These are phyloP conservation scores for Drosophila formosana DNA, from an alignment of 2,888 invertebrate genomes.

Conservation along the genomic window DNA sequence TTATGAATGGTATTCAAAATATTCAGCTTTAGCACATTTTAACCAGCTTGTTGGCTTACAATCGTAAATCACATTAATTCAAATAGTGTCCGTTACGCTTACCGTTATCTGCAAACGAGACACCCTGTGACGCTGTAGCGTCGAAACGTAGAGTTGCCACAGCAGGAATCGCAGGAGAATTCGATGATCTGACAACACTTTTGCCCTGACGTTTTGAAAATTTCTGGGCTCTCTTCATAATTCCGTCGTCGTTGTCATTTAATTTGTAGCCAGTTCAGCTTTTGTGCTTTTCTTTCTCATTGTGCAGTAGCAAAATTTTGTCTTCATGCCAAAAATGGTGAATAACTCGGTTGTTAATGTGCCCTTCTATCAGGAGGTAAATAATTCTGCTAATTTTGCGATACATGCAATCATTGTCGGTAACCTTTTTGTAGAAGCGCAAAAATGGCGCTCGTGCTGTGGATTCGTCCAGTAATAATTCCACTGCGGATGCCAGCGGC, in stretches of 20 bases:
- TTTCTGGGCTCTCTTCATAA: conserved; percentile 15
- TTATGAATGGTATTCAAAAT: not conserved
- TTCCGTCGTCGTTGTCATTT: conserved; percentile 42
- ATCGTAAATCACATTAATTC: not conserved
- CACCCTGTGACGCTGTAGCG: not conserved
- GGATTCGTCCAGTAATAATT: not conserved
- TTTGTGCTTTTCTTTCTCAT: conserved; percentile 42
- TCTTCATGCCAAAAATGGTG: conserved; percentile 59
- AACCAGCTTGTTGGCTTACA: not conserved
- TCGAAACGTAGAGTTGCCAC: conserved; percentile 23
- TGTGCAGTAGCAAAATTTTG: conserved; percentile 29
- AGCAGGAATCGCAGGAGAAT: not conserved
- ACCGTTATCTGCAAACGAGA: not conserved
- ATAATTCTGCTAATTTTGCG: not conserved
- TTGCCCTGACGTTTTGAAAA: conserved; percentile 50
- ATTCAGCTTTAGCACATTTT: too few relatives aligned
- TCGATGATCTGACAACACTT: conserved; percentile 35
- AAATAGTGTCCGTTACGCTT: not conserved
- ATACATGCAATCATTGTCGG: not conserved
- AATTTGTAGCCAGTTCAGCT: conserved; percentile 36
- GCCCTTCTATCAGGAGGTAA: conserved; percentile 54
- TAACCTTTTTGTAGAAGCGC: conserved; percentile 23
- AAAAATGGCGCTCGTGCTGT: conserved; percentile 20
- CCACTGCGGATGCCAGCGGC: not conserved
- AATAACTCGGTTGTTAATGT: conserved; percentile 33